These are phyloP conservation scores for Xiphophorus maculatus DNA, from an alignment of 2,113 vertebrate species.

Conservation along the genomic window DNA sequence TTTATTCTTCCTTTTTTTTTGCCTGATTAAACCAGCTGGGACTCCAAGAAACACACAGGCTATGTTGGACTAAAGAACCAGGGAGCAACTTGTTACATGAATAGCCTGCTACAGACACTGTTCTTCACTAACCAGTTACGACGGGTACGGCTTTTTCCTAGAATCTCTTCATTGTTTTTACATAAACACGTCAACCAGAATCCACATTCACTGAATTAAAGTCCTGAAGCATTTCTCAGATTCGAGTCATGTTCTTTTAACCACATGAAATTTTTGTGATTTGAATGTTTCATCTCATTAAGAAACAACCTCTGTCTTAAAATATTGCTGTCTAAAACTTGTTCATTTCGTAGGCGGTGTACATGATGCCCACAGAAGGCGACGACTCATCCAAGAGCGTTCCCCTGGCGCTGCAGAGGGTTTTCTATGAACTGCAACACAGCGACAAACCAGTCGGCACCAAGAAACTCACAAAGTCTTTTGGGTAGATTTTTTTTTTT, in stretches of 20 bases:
- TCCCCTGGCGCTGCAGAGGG: constrained; percentile 95
- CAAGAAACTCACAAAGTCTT: constrained; percentile 98
- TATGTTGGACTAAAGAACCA: constrained; percentile 99
- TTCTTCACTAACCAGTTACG: constrained; percentile 99
- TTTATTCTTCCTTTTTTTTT: neutral
- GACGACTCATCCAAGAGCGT: constrained; percentile 99
- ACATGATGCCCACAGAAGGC: constrained; percentile 99
- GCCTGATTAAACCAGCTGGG: constrained; percentile 81
- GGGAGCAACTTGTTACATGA: constrained; percentile 99
- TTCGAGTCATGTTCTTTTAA: too few species aligned
- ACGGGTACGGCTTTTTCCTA: constrained; percentile 80
- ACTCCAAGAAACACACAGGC: constrained; percentile 99
- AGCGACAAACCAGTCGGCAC: constrained; percentile 99
- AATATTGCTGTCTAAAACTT: neutral
- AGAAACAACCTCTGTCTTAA: neutral
- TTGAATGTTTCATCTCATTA: too few species aligned
- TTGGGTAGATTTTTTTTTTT: constrained; percentile 82
- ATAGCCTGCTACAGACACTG: constrained; percentile 97
- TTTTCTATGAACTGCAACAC: constrained; percentile 98
- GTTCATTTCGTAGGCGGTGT: constrained; percentile 87
- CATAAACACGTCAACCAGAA: too few species aligned
- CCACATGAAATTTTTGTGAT: too few species aligned
- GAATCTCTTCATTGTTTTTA: neutral
- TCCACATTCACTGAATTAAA: too few species aligned
- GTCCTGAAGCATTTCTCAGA: neutral